These are phyloP conservation scores for Catharus fuscescens DNA, from an alignment of 2,113 vertebrate genomes.

Conservation along the genomic window DNA sequence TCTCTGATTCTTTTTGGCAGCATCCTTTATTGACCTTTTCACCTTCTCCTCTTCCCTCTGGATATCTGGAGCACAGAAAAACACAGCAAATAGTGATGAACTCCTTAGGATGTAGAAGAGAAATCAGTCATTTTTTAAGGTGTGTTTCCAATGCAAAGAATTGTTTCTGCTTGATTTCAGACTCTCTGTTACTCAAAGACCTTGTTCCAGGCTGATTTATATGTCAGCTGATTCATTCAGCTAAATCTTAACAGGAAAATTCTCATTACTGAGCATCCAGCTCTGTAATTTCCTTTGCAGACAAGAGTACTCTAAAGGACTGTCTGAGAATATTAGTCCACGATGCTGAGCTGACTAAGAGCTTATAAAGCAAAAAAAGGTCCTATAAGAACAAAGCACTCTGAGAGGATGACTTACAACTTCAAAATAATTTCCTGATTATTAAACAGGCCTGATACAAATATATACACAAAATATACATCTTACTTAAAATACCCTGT, in stretches of 20 bases:
- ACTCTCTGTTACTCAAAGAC: background rate
- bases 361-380: background rate
- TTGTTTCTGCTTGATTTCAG: background rate
- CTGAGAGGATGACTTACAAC: background rate
- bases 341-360: background rate
- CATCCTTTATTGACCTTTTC: slow-evolving; percentile 94
- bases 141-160: background rate
- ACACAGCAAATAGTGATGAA: background rate
- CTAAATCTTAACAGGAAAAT: background rate
- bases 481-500: background rate
- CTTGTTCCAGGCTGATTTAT: background rate
- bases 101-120: background rate
- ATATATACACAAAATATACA: background rate
- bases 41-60: slow-evolving; percentile 97
- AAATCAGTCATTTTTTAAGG: background rate
- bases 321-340: background rate
- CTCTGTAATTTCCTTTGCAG: background rate
- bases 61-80: slow-evolving; percentile 82
- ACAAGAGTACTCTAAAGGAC: background rate
- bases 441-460: background rate
- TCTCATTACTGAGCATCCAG: background rate
- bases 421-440: background rate
- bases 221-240: background rate
- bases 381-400: background rate
- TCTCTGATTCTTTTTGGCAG: slow-evolving; percentile 93